phyloP scores from a whole-genome alignment of 2,797 vertebrate species.

The Trachops cirrhosus region DNA sequence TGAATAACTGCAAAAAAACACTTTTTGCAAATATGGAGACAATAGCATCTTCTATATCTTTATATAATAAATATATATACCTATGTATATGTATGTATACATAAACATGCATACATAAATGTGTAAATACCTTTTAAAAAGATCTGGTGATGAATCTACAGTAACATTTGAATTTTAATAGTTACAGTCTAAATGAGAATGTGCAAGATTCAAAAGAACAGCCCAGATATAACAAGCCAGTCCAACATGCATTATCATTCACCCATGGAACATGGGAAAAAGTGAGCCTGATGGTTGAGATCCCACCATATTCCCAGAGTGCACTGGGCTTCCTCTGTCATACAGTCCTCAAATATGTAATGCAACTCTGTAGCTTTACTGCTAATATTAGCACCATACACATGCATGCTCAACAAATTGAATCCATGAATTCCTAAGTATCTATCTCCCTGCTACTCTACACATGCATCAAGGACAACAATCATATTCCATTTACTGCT shows the following conservation, averaged over 20 bases:
- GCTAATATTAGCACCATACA: not conserved
- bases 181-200: not conserved
- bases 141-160: not conserved
- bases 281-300: no score
- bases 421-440: not conserved
- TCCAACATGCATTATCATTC: not conserved
- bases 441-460: not conserved
- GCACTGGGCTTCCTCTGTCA: rapidly evolving
- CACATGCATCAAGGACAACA: not conserved
- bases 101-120: not conserved
- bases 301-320: not conserved
- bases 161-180: not conserved
- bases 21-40: not conserved
- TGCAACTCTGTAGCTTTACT: not conserved
- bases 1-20: not conserved
- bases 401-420: not conserved
- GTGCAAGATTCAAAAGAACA: not conserved
- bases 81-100: not conserved
- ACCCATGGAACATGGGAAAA: not conserved
- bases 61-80: not conserved
- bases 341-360: rapidly evolving
- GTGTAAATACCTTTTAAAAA: not conserved
- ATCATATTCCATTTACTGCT: not conserved
- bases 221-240: not conserved
- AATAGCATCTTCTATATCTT: not conserved